Evolutionary conservation across 2,113 vertebrate genomes (phyloP).

Genomic region (Crypturellus undulatus): DNA sequence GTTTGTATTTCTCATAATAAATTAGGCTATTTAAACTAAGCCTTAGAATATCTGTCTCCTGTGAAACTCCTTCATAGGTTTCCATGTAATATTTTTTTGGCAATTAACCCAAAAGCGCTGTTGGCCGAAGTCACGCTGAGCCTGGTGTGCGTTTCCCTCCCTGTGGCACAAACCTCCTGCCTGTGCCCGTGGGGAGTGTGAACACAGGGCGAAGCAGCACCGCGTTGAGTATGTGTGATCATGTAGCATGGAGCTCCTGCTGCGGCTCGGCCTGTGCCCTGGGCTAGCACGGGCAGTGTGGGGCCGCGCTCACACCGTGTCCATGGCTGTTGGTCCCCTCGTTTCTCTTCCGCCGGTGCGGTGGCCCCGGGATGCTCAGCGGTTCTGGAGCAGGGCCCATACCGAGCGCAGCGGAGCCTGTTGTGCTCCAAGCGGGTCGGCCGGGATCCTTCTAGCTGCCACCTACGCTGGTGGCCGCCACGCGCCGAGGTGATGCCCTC

Average conservation of each 20-base stretch:
- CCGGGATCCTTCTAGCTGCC: neutral
- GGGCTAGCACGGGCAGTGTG: fast-evolving
- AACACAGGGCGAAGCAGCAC: neutral
- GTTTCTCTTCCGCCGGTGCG: neutral
- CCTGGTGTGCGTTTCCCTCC: neutral
- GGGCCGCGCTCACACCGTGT: fast-evolving
- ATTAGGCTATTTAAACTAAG: constrained; percentile 44
- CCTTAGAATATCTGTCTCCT: constrained; percentile 22
- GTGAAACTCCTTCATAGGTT: constrained; percentile 19
- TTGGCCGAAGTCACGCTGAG: neutral
- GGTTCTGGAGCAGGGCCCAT: neutral
- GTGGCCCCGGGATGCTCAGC: neutral
- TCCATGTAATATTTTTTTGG: neutral
- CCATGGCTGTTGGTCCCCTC: neutral
- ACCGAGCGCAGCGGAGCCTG: neutral
- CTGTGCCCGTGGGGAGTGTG: neutral
- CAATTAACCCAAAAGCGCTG: neutral
- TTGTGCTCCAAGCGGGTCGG: neutral
- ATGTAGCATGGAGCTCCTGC: no score
- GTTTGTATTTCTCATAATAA: constrained; percentile 32
- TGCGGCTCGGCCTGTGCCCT: no score
- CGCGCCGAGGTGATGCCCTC: neutral
- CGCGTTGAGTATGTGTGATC: no score
- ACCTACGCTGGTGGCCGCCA: no score
- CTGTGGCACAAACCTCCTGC: neutral